A percentile compares a stretch with the other conserved stretches of the same genome.
These are phyloP conservation scores for Volucella inflata DNA, from an alignment of 2,888 invertebrate genomes.

Conservation along the genomic window DNA sequence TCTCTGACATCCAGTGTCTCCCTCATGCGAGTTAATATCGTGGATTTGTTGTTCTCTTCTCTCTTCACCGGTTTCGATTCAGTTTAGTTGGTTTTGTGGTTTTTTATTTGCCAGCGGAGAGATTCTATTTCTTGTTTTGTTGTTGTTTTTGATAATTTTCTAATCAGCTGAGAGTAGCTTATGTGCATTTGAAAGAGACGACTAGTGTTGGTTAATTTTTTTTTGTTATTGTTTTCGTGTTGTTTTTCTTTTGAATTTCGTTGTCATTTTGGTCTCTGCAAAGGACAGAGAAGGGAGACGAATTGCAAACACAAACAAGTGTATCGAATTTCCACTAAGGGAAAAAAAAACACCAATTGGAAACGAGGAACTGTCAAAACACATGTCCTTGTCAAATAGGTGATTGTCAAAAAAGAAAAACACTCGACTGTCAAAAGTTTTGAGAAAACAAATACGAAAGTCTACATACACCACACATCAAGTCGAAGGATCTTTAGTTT, in stretches of 20 bases:
- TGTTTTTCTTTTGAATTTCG: slow-evolving; percentile 10
- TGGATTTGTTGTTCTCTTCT: background rate
- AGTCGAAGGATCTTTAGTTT: slow-evolving; percentile 21
- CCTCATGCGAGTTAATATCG: background rate
- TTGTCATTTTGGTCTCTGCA: slow-evolving; percentile 11
- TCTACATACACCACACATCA: background rate
- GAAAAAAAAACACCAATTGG: slow-evolving; percentile 31
- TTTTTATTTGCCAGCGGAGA: slow-evolving; percentile 1
- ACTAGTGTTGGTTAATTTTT: slow-evolving; percentile 20
- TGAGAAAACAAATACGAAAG: slow-evolving; percentile 3
- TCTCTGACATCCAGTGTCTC: background rate
- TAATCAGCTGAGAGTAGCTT: slow-evolving; percentile 54
- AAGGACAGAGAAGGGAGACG: slow-evolving; percentile 11
- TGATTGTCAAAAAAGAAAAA: too few relatives aligned
- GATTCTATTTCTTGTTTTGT: slow-evolving; percentile 19
- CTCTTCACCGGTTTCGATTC: slow-evolving; percentile 43
- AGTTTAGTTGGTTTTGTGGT: too few relatives aligned
- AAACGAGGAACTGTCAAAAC: slow-evolving; percentile 55
- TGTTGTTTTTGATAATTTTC: slow-evolving; percentile 14
- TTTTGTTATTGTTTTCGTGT: slow-evolving; percentile 66
- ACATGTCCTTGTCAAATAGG: slow-evolving; percentile 46
- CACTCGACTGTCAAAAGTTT: slow-evolving; percentile 4
- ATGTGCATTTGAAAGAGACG: slow-evolving; percentile 57
- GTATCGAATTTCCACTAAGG: slow-evolving; percentile 66
- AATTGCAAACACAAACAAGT: slow-evolving; percentile 56